Evolutionary conservation across 2,888 invertebrate species (phyloP).

Genomic region (Drosophila sordidula): DNA sequence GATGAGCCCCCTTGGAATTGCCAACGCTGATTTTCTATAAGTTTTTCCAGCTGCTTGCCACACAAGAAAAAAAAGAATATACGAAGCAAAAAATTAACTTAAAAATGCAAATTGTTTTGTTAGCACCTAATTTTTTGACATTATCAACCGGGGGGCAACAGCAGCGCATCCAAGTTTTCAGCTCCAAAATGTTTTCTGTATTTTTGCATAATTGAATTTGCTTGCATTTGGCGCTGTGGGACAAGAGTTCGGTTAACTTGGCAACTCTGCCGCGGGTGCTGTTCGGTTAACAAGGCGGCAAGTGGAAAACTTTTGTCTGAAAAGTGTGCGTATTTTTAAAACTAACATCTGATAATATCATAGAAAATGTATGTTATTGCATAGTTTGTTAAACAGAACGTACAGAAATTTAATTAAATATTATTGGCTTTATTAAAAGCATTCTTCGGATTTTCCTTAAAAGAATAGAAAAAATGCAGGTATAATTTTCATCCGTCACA

Average conservation of each 20-base stretch:
- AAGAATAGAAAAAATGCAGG: too few species aligned
- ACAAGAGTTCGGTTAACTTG: conserved; percentile 30
- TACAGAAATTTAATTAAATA: background rate
- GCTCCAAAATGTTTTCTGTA: conserved; percentile 56
- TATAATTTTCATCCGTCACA: too few species aligned
- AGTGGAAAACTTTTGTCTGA: conserved; percentile 19
- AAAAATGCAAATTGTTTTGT: conserved; percentile 85
- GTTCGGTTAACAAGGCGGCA: conserved; percentile 12
- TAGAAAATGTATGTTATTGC: background rate
- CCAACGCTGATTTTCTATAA: conserved; percentile 49
- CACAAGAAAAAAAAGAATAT: conserved; percentile 55
- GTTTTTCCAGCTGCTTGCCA: conserved; percentile 26
- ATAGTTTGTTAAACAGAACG: background rate
- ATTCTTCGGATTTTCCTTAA: too few species aligned
- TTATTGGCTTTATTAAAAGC: too few species aligned
- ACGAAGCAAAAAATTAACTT: conserved; percentile 75
- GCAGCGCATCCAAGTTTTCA: conserved; percentile 31
- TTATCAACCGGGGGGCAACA: conserved; percentile 47
- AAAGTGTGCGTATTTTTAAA: conserved; percentile 10
- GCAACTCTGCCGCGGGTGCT: conserved; percentile 18
- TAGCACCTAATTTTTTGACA: conserved; percentile 83
- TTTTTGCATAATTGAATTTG: conserved; percentile 79
- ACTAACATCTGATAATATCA: background rate
- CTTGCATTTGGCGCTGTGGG: conserved; percentile 19
- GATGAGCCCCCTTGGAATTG: conserved; percentile 66